phyloP scores from a whole-genome alignment of 2,888 invertebrate genomes.

The Erpobdella octoculata region DNA sequence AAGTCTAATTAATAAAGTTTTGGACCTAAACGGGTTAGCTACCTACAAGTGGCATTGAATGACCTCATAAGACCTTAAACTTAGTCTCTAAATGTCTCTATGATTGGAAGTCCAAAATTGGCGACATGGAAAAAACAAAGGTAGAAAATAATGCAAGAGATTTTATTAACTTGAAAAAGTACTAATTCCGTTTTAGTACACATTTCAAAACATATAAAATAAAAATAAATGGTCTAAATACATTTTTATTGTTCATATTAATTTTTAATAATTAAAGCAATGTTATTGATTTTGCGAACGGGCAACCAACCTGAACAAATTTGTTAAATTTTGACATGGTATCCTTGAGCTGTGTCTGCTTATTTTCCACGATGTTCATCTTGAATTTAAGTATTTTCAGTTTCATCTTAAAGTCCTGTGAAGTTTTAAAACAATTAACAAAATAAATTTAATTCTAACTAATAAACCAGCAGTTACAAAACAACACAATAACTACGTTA shows the following conservation, averaged over 20 bases:
- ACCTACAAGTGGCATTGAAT: too few species aligned
- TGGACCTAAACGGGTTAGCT: too few species aligned
- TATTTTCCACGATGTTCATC: constrained; percentile 21
- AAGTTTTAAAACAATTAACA: not conserved
- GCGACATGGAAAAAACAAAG: too few species aligned
- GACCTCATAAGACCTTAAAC: too few species aligned
- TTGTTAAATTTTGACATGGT: constrained; percentile 25
- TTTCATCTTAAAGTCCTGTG: constrained; percentile 25
- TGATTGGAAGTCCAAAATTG: too few species aligned
- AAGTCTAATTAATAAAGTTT: too few species aligned
- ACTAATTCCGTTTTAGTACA: too few species aligned
- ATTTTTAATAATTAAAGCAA: not conserved
- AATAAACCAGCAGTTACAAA: not conserved
- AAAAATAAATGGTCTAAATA: not conserved
- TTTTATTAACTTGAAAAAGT: too few species aligned
- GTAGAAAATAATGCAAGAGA: too few species aligned
- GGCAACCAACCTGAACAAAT: constrained; percentile 6
- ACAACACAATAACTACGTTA: not conserved
- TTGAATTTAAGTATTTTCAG: constrained; percentile 22
- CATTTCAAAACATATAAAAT: too few species aligned
- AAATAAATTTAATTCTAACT: not conserved
- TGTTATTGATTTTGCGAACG: not conserved
- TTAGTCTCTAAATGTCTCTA: too few species aligned
- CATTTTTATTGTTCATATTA: not conserved
- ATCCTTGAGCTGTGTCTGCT: constrained; percentile 21